Evolutionary conservation across 2,888 invertebrate species (phyloP).

Genomic region (Nemapogon koenigi): DNA sequence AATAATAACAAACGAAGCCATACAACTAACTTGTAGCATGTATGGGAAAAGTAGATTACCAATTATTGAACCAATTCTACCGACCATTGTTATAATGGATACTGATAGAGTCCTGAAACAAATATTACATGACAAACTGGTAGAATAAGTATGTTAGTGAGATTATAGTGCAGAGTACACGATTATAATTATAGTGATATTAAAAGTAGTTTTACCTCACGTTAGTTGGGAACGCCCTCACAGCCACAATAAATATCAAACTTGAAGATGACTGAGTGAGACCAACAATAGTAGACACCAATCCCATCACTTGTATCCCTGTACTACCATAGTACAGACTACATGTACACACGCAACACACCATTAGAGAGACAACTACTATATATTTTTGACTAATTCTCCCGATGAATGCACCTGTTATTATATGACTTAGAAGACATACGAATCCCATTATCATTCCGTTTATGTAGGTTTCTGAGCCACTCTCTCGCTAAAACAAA

Average conservation of each 20-base stretch:
- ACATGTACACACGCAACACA: constrained; percentile 23
- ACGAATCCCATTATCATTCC: constrained; percentile 27
- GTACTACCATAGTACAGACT: constrained; percentile 27
- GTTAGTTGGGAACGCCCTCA: constrained; percentile 33
- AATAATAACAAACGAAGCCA: constrained; percentile 30
- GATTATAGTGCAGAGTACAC: too few relatives aligned
- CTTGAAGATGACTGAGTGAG: constrained; percentile 29
- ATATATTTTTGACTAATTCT: constrained; percentile 26
- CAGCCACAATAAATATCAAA: constrained; percentile 28
- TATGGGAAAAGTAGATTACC: constrained; percentile 33
- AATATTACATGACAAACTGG: neutral
- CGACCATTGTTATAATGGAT: constrained; percentile 28
- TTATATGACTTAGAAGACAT: constrained; percentile 23
- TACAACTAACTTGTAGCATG: constrained; percentile 28
- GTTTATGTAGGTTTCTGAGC: constrained; percentile 29
- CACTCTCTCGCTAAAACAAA: constrained; percentile 27
- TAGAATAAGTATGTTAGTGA: neutral
- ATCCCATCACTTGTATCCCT: constrained; percentile 20
- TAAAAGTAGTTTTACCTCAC: constrained; percentile 26
- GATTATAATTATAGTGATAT: too few relatives aligned
- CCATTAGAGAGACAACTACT: constrained; percentile 22
- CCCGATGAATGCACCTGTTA: constrained; percentile 24
- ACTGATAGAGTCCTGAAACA: constrained; percentile 29
- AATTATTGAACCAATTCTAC: constrained; percentile 29
- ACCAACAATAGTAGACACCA: constrained; percentile 28